Evolutionary conservation across 1,140 invertebrate genomes (phyloP).

Genomic region (Drepana arcuata): DNA sequence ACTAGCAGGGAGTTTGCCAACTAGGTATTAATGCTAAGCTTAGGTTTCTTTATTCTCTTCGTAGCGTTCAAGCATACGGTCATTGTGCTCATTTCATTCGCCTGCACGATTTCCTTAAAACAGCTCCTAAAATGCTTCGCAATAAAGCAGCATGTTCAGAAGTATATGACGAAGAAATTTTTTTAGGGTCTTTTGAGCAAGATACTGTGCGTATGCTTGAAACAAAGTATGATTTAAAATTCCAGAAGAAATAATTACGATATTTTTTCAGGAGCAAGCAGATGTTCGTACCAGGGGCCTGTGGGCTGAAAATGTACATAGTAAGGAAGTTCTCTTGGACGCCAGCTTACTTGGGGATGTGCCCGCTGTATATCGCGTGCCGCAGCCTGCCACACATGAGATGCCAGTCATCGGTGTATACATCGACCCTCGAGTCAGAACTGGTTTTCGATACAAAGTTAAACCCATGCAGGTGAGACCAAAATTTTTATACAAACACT

Average conservation of each 20-base stretch:
- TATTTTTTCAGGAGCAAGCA: conserved; percentile 30
- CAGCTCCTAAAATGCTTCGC: conserved; percentile 8
- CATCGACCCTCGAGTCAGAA: conserved; percentile 79
- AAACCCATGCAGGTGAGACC: conserved; percentile 74
- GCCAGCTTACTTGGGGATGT: conserved; percentile 75
- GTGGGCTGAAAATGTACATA: conserved; percentile 33
- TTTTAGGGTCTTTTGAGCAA: no score
- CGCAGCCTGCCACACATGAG: conserved; percentile 75
- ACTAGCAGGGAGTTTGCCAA: conserved; percentile 13
- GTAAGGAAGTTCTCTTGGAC: conserved; percentile 66
- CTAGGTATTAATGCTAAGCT: conserved; percentile 6
- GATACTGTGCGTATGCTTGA: no score
- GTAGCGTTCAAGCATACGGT: conserved; percentile 18
- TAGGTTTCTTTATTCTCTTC: conserved; percentile 34
- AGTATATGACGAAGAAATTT: no score
- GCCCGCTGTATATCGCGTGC: conserved; percentile 76
- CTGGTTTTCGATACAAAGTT: conserved; percentile 84
- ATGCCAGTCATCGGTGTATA: conserved; percentile 82
- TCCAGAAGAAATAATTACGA: no score
- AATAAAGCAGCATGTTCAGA: conserved; percentile 3
- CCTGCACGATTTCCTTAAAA: neutral
- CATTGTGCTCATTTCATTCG: conserved; percentile 19
- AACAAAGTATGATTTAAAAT: no score
- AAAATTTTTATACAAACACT: conserved; percentile 30
- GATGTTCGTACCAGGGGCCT: conserved; percentile 34